These are phyloP conservation scores for Diadromus collaris DNA, from an alignment of 2,888 invertebrate species.

Conservation along the genomic window DNA sequence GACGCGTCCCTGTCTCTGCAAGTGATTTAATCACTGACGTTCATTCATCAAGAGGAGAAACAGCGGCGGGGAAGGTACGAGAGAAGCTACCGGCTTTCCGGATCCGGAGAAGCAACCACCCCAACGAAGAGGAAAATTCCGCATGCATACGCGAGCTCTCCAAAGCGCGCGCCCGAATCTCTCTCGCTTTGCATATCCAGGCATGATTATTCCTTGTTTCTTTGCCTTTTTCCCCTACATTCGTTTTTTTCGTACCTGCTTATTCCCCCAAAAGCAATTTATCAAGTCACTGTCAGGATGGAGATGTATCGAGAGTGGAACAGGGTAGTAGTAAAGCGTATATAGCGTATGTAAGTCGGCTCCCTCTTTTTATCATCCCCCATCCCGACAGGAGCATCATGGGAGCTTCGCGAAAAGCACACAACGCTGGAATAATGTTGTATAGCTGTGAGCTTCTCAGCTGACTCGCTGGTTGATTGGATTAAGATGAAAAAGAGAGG, in stretches of 20 bases:
- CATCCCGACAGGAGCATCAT: constrained; percentile 11
- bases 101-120: constrained; percentile 23
- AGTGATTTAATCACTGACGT: constrained; percentile 54
- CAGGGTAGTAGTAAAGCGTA: neutral
- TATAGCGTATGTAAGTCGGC: neutral
- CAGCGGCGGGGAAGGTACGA: neutral
- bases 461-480: constrained; percentile 53
- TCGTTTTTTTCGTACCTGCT: neutral
- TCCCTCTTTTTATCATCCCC: constrained; percentile 21
- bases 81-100: constrained; percentile 25
- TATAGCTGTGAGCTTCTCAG: constrained; percentile 31
- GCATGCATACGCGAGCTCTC: constrained; percentile 4
- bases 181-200: constrained; percentile 5
- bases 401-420: constrained; percentile 24
- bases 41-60: constrained; percentile 46
- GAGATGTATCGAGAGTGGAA: constrained; percentile 29
- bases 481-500: constrained; percentile 49
- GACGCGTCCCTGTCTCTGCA: constrained; percentile 36
- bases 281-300: constrained; percentile 33
- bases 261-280: constrained; percentile 20
- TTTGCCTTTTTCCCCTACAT: neutral
- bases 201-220: constrained; percentile 24
- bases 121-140: constrained; percentile 14
- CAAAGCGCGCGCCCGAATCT: neutral
- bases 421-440: constrained; percentile 12